phyloP scores from a whole-genome alignment of 2,888 invertebrate genomes.

The Sarcophaga rosellei region DNA sequence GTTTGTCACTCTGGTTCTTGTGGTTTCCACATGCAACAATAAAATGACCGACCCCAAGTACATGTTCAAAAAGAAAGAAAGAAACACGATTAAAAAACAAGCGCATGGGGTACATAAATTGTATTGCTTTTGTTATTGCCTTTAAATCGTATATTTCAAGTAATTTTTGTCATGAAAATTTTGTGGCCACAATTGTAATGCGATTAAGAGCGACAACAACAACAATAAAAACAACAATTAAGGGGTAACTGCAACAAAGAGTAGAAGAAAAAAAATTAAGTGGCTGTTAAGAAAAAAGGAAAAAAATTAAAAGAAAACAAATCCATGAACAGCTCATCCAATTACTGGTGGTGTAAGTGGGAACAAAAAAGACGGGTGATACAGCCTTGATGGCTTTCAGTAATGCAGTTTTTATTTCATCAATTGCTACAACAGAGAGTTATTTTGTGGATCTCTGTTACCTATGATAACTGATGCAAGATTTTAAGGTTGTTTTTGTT shows the following conservation, averaged over 20 bases:
- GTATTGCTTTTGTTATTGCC: slow-evolving; percentile 1
- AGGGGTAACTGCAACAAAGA: neutral
- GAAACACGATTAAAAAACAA: neutral
- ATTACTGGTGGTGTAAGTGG: no score
- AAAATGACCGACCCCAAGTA: slow-evolving; percentile 2
- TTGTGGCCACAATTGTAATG: slow-evolving; percentile 65
- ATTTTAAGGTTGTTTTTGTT: no score
- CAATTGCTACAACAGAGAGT: no score
- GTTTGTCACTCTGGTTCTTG: slow-evolving; percentile 69
- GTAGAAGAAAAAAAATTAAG: neutral
- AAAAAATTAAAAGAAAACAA: neutral
- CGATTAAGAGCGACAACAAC: slow-evolving; percentile 43
- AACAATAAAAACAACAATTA: neutral
- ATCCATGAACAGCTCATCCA: no score
- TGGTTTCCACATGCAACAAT: slow-evolving; percentile 53
- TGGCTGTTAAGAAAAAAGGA: neutral
- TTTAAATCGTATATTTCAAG: neutral
- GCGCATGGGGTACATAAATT: slow-evolving; percentile 54
- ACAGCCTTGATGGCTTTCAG: no score
- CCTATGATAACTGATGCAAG: no score
- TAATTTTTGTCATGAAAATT: slow-evolving; percentile 58
- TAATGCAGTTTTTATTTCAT: no score
- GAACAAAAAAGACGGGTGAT: no score
- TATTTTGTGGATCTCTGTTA: no score
- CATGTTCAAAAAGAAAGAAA: slow-evolving; percentile 30